These are phyloP conservation scores for Nematolebias whitei DNA, from an alignment of 2,113 vertebrate species.

Conservation along the genomic window DNA sequence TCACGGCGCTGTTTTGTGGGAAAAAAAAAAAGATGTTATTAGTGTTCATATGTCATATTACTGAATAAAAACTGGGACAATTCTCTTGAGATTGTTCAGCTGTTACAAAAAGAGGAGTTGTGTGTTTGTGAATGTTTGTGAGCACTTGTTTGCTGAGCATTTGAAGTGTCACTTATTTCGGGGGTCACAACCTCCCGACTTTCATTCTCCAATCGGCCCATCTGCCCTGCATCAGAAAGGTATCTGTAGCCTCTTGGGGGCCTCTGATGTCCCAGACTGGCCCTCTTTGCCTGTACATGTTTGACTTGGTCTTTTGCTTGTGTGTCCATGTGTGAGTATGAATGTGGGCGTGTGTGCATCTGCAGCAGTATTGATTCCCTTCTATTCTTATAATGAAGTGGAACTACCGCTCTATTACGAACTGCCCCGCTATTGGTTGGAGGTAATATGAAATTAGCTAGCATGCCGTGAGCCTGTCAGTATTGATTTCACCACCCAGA, in stretches of 20 bases:
- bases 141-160: slow-evolving; percentile 34
- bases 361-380: slow-evolving; percentile 85
- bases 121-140: slow-evolving; percentile 17
- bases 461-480: slow-evolving; percentile 92
- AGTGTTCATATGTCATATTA: slow-evolving; percentile 32
- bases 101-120: slow-evolving; percentile 32
- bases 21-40: slow-evolving; percentile 55
- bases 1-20: slow-evolving; percentile 62
- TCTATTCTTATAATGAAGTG: slow-evolving; percentile 91
- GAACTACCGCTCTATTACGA: slow-evolving; percentile 96
- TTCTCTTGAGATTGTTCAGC: slow-evolving; percentile 55
- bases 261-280: slow-evolving; percentile 52
- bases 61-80: slow-evolving; percentile 44
- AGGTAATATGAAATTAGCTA: slow-evolving; percentile 99
- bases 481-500: slow-evolving; percentile 98
- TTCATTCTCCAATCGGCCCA: slow-evolving; percentile 48
- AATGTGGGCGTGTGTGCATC: slow-evolving; percentile 33
- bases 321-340: slow-evolving; percentile 43
- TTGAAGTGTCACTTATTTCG: slow-evolving; percentile 71
- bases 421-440: slow-evolving; percentile 88
- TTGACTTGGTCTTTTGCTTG: slow-evolving; percentile 49
- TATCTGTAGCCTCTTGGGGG: slow-evolving; percentile 55
- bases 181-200: slow-evolving; percentile 54
- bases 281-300: slow-evolving; percentile 47
- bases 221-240: slow-evolving; percentile 65